Evolutionary conservation across 2,113 vertebrate species (phyloP), one percentile per base, ranked within the genome.

Genomic region (Fulmarus glacialis): DNA sequence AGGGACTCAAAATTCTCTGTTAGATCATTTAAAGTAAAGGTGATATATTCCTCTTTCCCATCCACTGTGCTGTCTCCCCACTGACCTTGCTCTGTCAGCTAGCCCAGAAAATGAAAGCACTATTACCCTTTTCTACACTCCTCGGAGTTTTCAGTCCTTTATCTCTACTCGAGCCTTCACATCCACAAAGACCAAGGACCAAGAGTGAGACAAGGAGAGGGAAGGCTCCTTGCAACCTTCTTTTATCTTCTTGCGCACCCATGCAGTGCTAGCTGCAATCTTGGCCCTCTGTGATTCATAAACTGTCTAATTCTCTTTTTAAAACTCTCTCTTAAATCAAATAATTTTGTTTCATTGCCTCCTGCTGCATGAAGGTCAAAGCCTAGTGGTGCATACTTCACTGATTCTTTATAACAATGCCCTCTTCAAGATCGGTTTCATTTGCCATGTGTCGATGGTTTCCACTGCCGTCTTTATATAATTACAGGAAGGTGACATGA

Each of bases 351-450:
- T 96, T 96, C 92, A 93, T 90, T 96, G 87, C 82, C 87, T 95
- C 87, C 89, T 74, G 59, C 94, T 88, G 87, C 84, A 95, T 95
- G 96, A 97, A 97, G 96, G 96, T 97, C 94, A 97, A 87, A 97
- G 74, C 68, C 89, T 92, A 88, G 89, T 71, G 45, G 43, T 90
- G 87, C 89, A 90, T 96, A 95, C 87, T 95, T 95, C 96, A 93
- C 64, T 90, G 95, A n/a, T 90, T 94, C 96, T 93, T 96, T 95
- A 93, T 95, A 90, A 77, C 50, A 73, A 38, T 74, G 89, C 4
- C 9, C 74, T 91, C 89, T 63, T 94, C 89, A 94, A 96, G 91
- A 95, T 60, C 0, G 2, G 62, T 94, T 94, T 96, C 87, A 89
- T 97, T 97, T 6, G 12, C 91, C 55, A 80, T 88, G 83, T 97